Evolutionary conservation across 2,113 vertebrate genomes (phyloP).

Genomic region (Ceratotherium simum): DNA sequence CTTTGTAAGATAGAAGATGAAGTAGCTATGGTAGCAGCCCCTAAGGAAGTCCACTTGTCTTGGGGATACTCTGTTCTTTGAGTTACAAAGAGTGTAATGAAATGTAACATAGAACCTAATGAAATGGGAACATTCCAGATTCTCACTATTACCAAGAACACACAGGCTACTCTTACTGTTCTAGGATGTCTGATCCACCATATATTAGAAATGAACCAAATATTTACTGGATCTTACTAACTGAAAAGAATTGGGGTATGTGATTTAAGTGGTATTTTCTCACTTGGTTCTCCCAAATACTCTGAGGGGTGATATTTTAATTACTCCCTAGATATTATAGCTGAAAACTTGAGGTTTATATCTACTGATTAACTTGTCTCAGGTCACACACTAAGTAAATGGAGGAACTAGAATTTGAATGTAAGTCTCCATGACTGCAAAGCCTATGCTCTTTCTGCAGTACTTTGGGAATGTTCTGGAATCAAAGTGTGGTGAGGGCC

Average conservation of each 20-base stretch:
- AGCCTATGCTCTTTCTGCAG: not conserved
- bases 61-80: not conserved
- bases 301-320: slow-evolving; percentile 1
- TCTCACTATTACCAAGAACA: not conserved
- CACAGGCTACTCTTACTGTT: not conserved
- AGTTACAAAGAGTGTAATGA: not conserved
- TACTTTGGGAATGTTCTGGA: not conserved
- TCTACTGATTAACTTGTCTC: not conserved
- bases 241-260: not conserved
- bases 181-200: not conserved
- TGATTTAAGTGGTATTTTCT: not conserved
- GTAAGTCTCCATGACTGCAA: not conserved
- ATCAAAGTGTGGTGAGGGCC: not conserved
- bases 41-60: not conserved
- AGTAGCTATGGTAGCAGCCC: not conserved
- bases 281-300: not conserved
- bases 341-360: not conserved
- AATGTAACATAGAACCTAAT: not conserved
- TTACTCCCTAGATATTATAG: not conserved
- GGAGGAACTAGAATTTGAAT: not conserved
- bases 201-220: not conserved
- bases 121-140: not conserved
- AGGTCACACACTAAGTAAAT: not conserved
- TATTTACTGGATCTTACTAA: not conserved
- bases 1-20: slow-evolving; percentile 2